Evolutionary conservation across 2,113 vertebrate genomes (phyloP).

Genomic region (Dascyllus trimaculatus): DNA sequence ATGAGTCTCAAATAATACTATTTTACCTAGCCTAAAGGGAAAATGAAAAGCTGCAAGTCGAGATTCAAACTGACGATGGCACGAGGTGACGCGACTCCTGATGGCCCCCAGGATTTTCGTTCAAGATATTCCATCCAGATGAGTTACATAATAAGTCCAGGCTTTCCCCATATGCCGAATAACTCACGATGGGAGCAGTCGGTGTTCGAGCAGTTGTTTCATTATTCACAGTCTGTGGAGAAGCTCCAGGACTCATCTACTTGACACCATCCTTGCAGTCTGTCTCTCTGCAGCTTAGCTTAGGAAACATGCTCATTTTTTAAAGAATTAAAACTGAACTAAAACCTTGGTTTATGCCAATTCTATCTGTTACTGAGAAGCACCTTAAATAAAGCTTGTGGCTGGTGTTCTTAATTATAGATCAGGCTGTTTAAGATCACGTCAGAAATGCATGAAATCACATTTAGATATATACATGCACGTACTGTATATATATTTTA

Average conservation of each 20-base stretch:
- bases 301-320: neutral
- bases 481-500: too few species aligned
- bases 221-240: conserved; percentile 23
- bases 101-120: neutral
- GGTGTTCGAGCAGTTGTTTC: conserved; percentile 1
- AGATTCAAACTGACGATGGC: too few species aligned
- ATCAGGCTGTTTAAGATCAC: neutral
- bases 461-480: neutral
- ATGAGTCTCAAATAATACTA: too few species aligned
- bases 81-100: neutral
- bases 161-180: conserved; percentile 10
- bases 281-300: neutral
- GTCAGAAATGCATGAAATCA: neutral
- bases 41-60: too few species aligned
- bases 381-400: neutral
- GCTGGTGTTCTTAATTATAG: conserved; percentile 1
- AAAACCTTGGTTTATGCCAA: neutral
- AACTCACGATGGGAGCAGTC: conserved; percentile 4
- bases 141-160: conserved; percentile 4
- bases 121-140: neutral
- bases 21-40: too few species aligned
- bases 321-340: neutral
- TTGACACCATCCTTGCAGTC: conserved; percentile 9
- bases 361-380: neutral
- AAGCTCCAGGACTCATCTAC: conserved; percentile 16